Percentiles rank a stretch among this genome's conserved stretches.
These are phyloP conservation scores for Mirza zaza DNA, from an alignment of 2,113 vertebrate genomes.

Conservation along the genomic window DNA sequence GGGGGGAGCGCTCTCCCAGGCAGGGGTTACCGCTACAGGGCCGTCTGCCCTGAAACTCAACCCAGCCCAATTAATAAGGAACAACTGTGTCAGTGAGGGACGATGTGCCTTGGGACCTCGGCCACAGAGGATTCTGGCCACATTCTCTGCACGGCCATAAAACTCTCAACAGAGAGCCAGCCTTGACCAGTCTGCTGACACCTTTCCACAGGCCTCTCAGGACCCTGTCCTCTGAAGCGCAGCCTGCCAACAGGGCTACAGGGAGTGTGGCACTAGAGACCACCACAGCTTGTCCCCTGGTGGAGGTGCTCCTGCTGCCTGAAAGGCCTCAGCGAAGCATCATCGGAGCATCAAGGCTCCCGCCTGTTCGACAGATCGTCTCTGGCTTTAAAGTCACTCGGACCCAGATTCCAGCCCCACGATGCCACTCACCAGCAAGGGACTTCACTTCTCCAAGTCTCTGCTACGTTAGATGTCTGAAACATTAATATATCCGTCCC, in stretches of 20 bases:
- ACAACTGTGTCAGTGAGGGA: constrained; percentile 86
- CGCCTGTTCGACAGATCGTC: neutral
- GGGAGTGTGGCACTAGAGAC: neutral
- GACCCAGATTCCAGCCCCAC: neutral
- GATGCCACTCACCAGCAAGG: neutral
- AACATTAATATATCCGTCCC: neutral
- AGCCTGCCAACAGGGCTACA: neutral
- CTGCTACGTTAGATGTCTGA: neutral
- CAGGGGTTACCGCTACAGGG: neutral
- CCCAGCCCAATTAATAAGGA: constrained; percentile 84
- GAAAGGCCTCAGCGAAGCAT: neutral
- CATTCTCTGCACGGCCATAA: constrained; percentile 83
- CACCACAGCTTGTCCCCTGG: accelerated
- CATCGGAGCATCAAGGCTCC: accelerated
- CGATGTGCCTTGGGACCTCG: constrained; percentile 86
- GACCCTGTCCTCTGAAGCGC: neutral
- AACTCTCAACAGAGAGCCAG: constrained; percentile 75
- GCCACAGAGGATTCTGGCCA: constrained; percentile 86
- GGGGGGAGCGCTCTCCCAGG: neutral
- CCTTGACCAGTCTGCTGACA: constrained; percentile 81
- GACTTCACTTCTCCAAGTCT: neutral
- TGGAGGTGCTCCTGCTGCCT: neutral
- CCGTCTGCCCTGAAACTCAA: constrained; percentile 77
- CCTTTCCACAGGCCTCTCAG: accelerated
- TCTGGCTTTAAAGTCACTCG: neutral